Evolutionary conservation across 2,888 invertebrate species (phyloP), one percentile per base, ranked within the genome.

Genomic region (Habroteleia sp.): DNA sequence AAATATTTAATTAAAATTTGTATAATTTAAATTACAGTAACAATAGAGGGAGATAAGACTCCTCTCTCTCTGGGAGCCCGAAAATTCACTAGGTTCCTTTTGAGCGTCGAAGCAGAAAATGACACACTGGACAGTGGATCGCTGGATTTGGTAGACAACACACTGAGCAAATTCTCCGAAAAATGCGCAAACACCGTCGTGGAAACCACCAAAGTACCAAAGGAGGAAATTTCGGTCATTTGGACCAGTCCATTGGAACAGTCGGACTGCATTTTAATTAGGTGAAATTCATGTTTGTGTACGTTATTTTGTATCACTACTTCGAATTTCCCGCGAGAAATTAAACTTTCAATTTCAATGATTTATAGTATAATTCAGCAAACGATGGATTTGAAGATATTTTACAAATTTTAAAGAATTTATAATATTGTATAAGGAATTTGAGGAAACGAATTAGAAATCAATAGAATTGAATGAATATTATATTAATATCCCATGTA

Each of bases 201-300:
- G 0, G 96, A 97, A 85, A 92, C 93, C 0, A 94, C 94, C 74
- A 93, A 94, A 81, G 90, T 94, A 56, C 92, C 93, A 4, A 97
- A 97, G 89, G 93, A 94, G 0, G 95, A 95, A 84, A 92, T 97
- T 4, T 94, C 94, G 84, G 94, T 96, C 74, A 93, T 95, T 91
- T 98, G 98, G 97, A 94, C 93, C 42, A 96, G 97, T 7, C 97
- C 98, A 0, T 91, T 93, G 7, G 89, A 93, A 4, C 95, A 95
- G 1, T 93, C 95, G 0, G 96, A 97, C 74, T 98, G 97, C 86
- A 93, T 97, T 27, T 91, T 94, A 17, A 93, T 98, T 84, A 96
- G 94, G 93, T 95, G 89, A 86, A 75, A 54, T 23, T 27, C 37
- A 27, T 41, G 35, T 46, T 54, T 50, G 33, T 56, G 46, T 48